A percentile compares a stretch with the other conserved stretches of the same genome.
Conservation (phyloP, 2,113 vertebrate genomes). For the Acanthochromis polyacanthus region DNA sequence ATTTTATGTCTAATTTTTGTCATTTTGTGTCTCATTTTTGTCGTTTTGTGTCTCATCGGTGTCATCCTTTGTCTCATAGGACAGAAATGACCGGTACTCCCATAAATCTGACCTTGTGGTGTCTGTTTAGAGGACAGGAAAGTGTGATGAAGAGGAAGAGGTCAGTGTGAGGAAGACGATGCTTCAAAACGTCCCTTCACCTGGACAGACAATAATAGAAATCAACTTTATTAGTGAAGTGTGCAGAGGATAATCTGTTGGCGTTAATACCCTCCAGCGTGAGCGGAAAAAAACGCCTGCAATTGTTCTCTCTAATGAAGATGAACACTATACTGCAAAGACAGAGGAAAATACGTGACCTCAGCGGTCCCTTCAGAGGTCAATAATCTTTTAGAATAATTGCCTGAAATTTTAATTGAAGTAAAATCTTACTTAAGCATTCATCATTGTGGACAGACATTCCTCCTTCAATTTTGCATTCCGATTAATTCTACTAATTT, state of each 20-base stretch:
- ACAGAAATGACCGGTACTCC: neutral
- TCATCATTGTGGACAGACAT: constrained; percentile 81
- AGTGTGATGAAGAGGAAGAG: constrained; percentile 39
- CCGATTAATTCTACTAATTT: constrained; percentile 88
- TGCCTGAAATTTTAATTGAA: constrained; percentile 91
- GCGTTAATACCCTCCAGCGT: constrained; percentile 83
- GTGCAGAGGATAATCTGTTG: constrained; percentile 82
- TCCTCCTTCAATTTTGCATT: constrained; percentile 83
- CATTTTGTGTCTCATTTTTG: too few species aligned
- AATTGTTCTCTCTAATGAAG: constrained; percentile 93
- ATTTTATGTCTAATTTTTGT: too few species aligned
- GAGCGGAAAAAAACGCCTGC: constrained; percentile 80
- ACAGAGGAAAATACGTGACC: constrained; percentile 89
- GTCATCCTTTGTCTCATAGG: too few species aligned
- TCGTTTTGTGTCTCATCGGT: too few species aligned
- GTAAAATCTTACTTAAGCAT: constrained; percentile 85
- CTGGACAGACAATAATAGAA: constrained; percentile 81
- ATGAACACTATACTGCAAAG: constrained; percentile 89
- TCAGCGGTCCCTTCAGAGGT: constrained; percentile 88
- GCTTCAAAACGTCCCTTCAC: constrained; percentile 59
- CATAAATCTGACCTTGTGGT: neutral
- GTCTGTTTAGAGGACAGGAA: constrained; percentile 10
- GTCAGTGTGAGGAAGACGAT: constrained; percentile 47
- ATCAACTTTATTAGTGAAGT: constrained; percentile 86
- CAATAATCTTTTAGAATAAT: constrained; percentile 90